Evolutionary conservation across 2,797 vertebrate species (phyloP).

Genomic region (Coccyzus lansbergi): DNA sequence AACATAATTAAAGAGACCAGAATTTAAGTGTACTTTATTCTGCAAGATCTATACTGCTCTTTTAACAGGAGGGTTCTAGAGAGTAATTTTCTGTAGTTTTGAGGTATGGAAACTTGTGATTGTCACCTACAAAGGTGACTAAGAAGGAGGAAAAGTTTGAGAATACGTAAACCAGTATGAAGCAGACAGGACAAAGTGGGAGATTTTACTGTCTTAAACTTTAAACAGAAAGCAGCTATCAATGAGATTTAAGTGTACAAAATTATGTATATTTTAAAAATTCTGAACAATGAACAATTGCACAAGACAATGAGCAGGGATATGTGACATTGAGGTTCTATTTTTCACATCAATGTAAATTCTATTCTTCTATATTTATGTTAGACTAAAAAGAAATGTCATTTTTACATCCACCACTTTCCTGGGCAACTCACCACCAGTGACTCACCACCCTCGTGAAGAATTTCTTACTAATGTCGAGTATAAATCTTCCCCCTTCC

Average conservation of each 20-base stretch:
- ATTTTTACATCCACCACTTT: neutral
- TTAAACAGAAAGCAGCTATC: neutral
- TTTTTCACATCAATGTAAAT: neutral
- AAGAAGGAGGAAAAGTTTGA: neutral
- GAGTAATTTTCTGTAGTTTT: neutral
- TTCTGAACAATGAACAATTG: neutral
- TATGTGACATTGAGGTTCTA: neutral
- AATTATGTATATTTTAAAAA: neutral
- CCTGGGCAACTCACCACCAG: no score
- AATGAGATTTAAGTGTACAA: neutral
- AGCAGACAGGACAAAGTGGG: neutral
- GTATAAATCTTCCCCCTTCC: no score
- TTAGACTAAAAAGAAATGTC: neutral
- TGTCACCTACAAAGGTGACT: neutral
- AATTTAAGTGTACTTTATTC: neutral
- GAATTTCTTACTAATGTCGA: no score
- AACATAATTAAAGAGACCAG: neutral
- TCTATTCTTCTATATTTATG: neutral
- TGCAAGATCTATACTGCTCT: fast-evolving
- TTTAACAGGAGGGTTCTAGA: neutral
- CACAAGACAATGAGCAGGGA: neutral
- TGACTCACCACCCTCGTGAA: no score
- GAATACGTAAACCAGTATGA: neutral
- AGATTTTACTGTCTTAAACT: neutral
- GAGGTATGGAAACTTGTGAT: neutral